Conservation (phyloP, 2,113 vertebrate species). For the Octodon degus region DNA sequence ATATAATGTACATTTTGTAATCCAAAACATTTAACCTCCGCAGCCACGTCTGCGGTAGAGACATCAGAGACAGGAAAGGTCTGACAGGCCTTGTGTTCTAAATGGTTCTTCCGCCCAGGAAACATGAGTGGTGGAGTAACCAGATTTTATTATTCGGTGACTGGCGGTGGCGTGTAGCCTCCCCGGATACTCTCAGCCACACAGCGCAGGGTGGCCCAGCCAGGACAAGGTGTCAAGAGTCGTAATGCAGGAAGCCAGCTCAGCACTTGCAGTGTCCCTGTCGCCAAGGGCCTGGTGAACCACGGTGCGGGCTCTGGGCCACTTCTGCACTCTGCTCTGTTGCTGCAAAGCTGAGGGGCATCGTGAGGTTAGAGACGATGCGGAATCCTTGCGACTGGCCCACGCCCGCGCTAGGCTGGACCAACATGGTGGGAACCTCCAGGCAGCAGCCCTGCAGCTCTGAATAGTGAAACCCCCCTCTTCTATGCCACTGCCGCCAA, state of each 20-base stretch:
- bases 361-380: not conserved
- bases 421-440: not conserved
- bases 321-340: not conserved
- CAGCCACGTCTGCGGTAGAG: conserved; percentile 85
- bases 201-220: not conserved
- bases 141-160: conserved; percentile 72
- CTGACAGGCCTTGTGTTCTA: conserved; percentile 82
- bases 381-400: not conserved
- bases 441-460: not conserved
- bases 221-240: conserved; percentile 35
- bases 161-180: conserved; percentile 41
- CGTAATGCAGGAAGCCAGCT: not conserved
- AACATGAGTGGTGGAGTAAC: conserved; percentile 76
- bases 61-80: conserved; percentile 87
- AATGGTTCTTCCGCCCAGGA: conserved; percentile 71
- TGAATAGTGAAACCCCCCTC: not conserved
- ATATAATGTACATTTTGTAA: conserved; percentile 87
- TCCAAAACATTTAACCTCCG: conserved; percentile 89
- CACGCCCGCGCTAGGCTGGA: not conserved
- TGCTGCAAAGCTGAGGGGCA: not conserved
- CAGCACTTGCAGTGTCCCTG: not conserved
- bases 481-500: not conserved
- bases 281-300: conserved; percentile 26
- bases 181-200: conserved; percentile 74
- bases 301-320: not conserved